Evolutionary conservation across 2,797 vertebrate genomes (phyloP).

Genomic region (Characodon lateralis): DNA sequence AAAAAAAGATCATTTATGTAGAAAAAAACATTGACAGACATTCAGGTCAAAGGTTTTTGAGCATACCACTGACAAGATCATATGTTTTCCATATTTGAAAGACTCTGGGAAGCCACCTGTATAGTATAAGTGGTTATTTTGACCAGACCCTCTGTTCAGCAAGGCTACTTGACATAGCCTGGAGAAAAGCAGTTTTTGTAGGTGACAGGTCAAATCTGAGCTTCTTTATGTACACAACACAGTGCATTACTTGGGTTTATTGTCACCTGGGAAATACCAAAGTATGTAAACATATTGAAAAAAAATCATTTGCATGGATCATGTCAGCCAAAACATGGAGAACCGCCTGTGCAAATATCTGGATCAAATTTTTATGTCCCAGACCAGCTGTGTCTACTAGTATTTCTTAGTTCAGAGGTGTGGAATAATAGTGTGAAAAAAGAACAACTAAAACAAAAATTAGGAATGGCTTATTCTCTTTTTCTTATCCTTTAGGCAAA

Average conservation of each 20-base stretch:
- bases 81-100: background rate
- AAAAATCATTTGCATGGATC: background rate
- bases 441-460: background rate
- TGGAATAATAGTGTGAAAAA: background rate
- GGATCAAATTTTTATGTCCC: too few relatives aligned
- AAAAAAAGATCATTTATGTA: too few relatives aligned
- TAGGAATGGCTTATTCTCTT: background rate
- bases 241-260: background rate
- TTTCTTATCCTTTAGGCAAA: background rate
- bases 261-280: background rate
- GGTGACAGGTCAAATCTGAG: background rate
- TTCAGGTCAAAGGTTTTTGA: too few relatives aligned
- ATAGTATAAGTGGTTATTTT: background rate
- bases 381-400: too few relatives aligned
- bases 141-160: background rate
- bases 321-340: background rate
- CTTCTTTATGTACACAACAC: background rate
- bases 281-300: too few relatives aligned
- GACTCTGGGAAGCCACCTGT: too few relatives aligned
- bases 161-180: background rate
- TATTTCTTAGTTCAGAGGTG: background rate
- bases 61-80: too few relatives aligned
- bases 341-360: background rate
- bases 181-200: background rate
- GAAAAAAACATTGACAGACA: too few relatives aligned